phyloP scores from a whole-genome alignment of 2,888 invertebrate species.

The Syritta pipiens region DNA sequence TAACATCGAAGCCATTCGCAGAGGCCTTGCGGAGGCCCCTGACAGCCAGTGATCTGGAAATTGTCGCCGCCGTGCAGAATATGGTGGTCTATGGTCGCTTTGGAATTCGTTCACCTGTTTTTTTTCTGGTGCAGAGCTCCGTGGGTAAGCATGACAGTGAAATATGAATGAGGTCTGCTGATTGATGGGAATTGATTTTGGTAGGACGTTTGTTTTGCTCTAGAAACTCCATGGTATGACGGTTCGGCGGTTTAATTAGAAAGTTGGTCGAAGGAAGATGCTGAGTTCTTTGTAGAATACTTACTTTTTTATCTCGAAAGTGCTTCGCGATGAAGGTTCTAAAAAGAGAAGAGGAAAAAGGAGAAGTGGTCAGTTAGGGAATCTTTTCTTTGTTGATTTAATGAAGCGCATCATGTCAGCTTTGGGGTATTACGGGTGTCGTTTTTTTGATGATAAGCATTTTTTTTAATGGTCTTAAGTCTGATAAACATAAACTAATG shows the following conservation, averaged over 20 bases:
- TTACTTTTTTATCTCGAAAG: slow-evolving; percentile 36
- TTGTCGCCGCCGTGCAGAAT: slow-evolving; percentile 49
- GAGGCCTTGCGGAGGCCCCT: not conserved
- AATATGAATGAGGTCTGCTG: slow-evolving; percentile 23
- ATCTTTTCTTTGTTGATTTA: too few species aligned
- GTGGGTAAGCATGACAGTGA: not conserved
- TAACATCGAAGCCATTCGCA: not conserved
- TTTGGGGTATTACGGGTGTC: too few species aligned
- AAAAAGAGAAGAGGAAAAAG: too few species aligned
- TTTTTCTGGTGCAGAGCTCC: slow-evolving; percentile 6
- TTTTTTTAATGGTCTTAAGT: too few species aligned
- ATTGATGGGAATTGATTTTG: slow-evolving; percentile 41
- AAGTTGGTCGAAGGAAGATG: too few species aligned
- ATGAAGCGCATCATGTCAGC: too few species aligned
- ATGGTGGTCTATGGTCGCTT: slow-evolving; percentile 38
- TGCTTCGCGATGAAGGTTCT: too few species aligned
- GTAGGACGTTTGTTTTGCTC: slow-evolving; percentile 40
- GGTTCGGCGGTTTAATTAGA: too few species aligned
- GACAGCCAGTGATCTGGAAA: slow-evolving; percentile 58
- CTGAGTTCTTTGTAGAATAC: too few species aligned
- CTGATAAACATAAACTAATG: too few species aligned
- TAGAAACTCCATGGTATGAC: slow-evolving; percentile 30
- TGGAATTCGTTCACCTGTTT: slow-evolving; percentile 63
- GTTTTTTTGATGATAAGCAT: too few species aligned
- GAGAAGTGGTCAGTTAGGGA: too few species aligned